A percentile compares a stretch with the other conserved stretches of the same genome.
phyloP scores from a whole-genome alignment of 2,797 vertebrate species.

The Eulemur rubriventer region DNA sequence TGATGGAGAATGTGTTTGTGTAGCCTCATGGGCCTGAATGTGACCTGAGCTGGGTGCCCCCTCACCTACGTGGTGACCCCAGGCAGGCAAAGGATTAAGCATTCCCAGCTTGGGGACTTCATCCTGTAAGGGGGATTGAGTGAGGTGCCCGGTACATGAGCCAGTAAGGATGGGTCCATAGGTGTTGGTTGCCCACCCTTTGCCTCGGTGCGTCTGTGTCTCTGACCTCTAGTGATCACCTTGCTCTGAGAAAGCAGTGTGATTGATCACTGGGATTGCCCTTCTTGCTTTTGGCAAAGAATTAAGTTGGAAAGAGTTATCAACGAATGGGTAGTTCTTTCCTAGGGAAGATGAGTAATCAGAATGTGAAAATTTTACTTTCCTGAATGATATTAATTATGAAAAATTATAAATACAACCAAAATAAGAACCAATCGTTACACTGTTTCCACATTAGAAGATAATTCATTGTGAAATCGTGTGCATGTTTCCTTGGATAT shows the following conservation, averaged over 20 bases:
- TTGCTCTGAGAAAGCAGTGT: background rate
- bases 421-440: background rate
- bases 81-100: background rate
- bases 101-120: background rate
- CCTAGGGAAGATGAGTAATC: background rate
- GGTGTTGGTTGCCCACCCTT: background rate
- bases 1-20: background rate
- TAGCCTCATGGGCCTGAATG: rapidly evolving
- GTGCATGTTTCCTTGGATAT: background rate
- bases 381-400: background rate
- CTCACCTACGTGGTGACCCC: background rate
- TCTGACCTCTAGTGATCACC: background rate
- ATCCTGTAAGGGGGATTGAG: background rate
- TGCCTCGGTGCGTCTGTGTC: rapidly evolving
- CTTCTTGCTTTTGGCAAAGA: background rate
- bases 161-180: background rate
- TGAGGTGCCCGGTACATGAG: background rate
- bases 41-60: background rate
- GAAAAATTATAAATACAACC: background rate
- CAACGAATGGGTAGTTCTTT: background rate
- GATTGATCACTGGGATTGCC: background rate
- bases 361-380: background rate
- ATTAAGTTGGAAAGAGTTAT: background rate
- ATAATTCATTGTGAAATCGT: background rate
- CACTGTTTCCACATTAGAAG: rapidly evolving